phyloP scores from a whole-genome alignment of 2,797 vertebrate species.

The Diplodus puntazzo region DNA sequence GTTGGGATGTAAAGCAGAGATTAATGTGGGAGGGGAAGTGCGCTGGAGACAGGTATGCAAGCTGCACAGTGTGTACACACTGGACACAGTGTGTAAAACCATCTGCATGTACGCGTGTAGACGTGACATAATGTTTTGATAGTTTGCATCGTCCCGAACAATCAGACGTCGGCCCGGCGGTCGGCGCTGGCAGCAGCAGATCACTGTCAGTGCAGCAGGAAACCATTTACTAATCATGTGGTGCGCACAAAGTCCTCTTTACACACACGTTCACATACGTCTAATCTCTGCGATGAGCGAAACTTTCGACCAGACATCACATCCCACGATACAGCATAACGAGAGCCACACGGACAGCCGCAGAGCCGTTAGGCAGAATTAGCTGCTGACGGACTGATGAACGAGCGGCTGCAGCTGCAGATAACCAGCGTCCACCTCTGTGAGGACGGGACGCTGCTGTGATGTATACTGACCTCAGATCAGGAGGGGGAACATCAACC shows the following conservation, averaged over 20 bases:
- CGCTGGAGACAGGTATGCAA: background rate
- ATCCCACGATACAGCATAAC: constrained; percentile 35
- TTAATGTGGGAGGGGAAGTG: constrained; percentile 6
- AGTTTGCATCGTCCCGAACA: constrained; percentile 28
- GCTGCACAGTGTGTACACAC: background rate
- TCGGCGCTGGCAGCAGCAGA: constrained; percentile 45
- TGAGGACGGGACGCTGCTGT: background rate
- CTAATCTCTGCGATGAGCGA: constrained; percentile 49
- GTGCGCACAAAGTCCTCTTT: constrained; percentile 50
- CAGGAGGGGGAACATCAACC: background rate
- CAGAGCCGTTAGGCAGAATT: constrained; percentile 32
- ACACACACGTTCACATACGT: constrained; percentile 32
- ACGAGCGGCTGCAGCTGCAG: constrained; percentile 19
- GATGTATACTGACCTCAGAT: background rate
- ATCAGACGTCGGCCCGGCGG: constrained; percentile 23
- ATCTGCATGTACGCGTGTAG: background rate
- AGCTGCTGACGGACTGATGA: constrained; percentile 36
- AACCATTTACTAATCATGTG: constrained; percentile 61
- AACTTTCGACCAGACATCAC: constrained; percentile 36
- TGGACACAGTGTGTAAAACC: background rate
- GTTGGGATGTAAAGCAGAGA: constrained; percentile 19
- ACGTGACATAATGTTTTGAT: constrained; percentile 34
- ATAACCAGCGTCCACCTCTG: constrained; percentile 21
- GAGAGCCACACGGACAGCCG: constrained; percentile 27
- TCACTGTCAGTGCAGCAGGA: constrained; percentile 47